Evolutionary conservation across 2,888 invertebrate genomes (phyloP), one percentile per base, ranked within the genome.

Genomic region (Caenorhabditis sp.): DNA sequence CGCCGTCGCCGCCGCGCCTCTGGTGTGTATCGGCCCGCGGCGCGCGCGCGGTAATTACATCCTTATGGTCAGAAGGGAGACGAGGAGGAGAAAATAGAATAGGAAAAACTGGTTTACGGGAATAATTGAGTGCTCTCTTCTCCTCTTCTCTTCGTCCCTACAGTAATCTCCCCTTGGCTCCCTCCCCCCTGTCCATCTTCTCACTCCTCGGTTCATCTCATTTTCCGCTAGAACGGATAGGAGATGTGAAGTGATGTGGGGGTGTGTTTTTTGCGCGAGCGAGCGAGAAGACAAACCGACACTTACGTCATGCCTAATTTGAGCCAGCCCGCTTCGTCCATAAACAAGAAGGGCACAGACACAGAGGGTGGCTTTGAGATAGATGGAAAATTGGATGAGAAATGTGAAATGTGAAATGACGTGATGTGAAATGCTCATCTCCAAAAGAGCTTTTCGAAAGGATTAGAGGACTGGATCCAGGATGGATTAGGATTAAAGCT

Each of bases 41-140:
- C 32, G 64, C n/a, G n/a, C 65, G 74, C 76, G 61, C 67, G 76
- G 60, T 76, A 76, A 76, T 76, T 76, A 76, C 51, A 51, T 74
- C 64, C 65, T 65, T 74, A 65, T 74, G 74, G 74, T 74, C 74
- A 67, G 51, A 74, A 74, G 47, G 58, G 47, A 58, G 26, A 22
- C n/a, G n/a, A n/a, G n/a, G n/a, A n/a, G n/a, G n/a, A n/a, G n/a
- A n/a, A n/a, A n/a, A n/a, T n/a, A n/a, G n/a, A n/a, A n/a, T n/a
- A 58, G 28, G 24, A 24, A 35, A 32, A 65, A 74, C 74, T 74
- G 74, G 74, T 74, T 62, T 71, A 9, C 5, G 32, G 4, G 32
- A 32, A 32, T 32, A 32, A 32, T 32, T 32, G 32, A 32, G 32
- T 32, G 32, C 32, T 32, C 32, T 9, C 32, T n/a, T n/a, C n/a